phyloP scores from a whole-genome alignment of 2,797 vertebrate genomes.

The Tapirus indicus region DNA sequence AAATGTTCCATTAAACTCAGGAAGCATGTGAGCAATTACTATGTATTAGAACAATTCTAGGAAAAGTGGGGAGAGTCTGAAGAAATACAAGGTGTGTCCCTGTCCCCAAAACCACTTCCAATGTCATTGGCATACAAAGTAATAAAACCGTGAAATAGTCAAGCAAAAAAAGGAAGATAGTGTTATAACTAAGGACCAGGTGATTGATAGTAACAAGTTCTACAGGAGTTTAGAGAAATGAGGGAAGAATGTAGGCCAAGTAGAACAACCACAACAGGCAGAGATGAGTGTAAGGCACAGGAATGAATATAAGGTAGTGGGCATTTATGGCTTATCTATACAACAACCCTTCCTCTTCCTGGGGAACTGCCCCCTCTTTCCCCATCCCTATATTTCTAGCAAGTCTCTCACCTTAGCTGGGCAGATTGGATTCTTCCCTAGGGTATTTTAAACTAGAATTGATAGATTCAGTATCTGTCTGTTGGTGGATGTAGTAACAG shows the following conservation, averaged over 20 bases:
- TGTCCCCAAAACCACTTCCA: neutral
- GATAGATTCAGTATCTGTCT: neutral
- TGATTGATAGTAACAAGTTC: neutral
- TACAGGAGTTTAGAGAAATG: conserved; percentile 36
- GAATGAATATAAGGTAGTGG: neutral
- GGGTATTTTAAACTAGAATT: conserved; percentile 19
- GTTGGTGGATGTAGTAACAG: neutral
- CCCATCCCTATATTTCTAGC: neutral
- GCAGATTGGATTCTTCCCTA: neutral
- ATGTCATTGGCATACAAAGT: neutral
- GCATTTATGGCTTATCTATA: neutral
- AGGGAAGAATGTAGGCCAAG: neutral
- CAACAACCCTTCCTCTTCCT: neutral
- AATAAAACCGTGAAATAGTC: neutral
- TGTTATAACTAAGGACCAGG: neutral
- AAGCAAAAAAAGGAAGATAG: neutral
- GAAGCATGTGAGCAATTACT: neutral
- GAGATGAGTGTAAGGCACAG: neutral
- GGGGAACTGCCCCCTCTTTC: neutral
- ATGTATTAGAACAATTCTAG: neutral
- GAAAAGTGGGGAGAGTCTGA: neutral
- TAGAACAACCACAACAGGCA: neutral
- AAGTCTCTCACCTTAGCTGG: neutral
- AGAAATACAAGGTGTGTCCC: neutral
- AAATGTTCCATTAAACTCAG: neutral